Conservation (phyloP, 2,888 invertebrate species). For the Pristionchus maxplancki region DNA sequence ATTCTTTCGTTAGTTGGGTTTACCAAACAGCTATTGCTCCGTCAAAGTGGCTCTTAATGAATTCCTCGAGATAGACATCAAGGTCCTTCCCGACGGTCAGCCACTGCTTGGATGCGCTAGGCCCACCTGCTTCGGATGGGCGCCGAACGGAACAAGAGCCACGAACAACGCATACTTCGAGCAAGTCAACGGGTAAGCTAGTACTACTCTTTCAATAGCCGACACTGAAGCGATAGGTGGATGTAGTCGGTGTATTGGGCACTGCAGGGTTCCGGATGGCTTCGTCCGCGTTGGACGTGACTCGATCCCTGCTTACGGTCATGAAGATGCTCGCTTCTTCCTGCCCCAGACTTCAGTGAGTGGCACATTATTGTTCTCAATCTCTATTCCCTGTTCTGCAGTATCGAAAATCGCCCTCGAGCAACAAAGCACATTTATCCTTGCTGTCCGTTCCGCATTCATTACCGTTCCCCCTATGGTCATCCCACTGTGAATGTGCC, state of each 20-base stretch:
- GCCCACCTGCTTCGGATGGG: slow-evolving; percentile 74
- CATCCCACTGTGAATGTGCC: too few species aligned
- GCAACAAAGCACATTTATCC: too few species aligned
- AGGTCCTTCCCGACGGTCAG: slow-evolving; percentile 64
- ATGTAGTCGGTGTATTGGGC: too few species aligned
- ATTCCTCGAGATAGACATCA: not conserved
- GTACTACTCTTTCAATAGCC: not conserved
- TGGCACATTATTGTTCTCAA: too few species aligned
- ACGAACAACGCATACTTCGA: slow-evolving; percentile 60
- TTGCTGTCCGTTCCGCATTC: too few species aligned
- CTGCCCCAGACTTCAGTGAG: not conserved
- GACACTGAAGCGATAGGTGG: not conserved
- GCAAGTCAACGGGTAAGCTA: slow-evolving; percentile 54
- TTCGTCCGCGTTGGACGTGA: not conserved
- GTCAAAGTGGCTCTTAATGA: not conserved
- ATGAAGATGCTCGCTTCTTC: not conserved
- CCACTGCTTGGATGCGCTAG: slow-evolving; percentile 70
- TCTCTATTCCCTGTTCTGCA: too few species aligned
- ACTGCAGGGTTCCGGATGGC: not conserved
- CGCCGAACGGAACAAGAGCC: slow-evolving; percentile 60
- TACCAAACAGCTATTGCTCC: too few species aligned
- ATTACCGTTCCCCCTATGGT: too few species aligned
- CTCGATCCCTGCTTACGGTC: not conserved
- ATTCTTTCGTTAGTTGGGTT: too few species aligned
- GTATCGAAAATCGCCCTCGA: too few species aligned